Base-by-base conservation (phyloP, 2,888 invertebrate genomes). In the Melitaea athalia region DNA sequence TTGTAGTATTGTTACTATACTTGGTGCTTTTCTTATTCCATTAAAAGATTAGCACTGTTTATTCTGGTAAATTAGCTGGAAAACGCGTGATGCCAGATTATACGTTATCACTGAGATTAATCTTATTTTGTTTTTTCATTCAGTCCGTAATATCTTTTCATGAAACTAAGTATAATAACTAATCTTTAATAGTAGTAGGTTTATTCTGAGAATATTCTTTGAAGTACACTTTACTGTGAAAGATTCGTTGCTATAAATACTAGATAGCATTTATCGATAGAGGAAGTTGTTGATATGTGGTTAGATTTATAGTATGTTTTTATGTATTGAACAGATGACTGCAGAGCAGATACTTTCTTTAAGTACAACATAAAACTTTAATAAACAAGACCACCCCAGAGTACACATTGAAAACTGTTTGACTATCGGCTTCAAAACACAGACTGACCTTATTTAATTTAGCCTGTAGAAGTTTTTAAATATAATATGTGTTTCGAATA, bases 251-350 rank as follows among this genome's bases (percentile, higher is more conserved):
- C 38, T 38, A 38, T 38, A 38, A 38, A 38, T 38, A 38, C 3
- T 38, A 38, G 10, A 42, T 12, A 6, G 8, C 1, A 38, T 42
- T 15, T 15, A 15, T 42, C 42, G 47, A n/a, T 11, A 11, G 15
- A 10, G 42, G 8, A 57, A 42, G 15, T 57, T 57, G 38, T 38
- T 42, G 33, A 42, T 57, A 57, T 57, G 57, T 42, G 15, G 57
- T 38, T 10, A 38, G 42, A 57, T 57, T 57, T 42, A 57, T 33
- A 42, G 11, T 15, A 10, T 42, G 42, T 57, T 57, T 53, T 57
- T 57, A 57, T 57, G 42, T 57, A 15, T 42, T 42, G 15, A n/a
- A 57, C 42, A 57, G n/a, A 42, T 57, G 57, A 15, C 57, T 57
- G 57, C 57, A 57, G n/a, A 42, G 57, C 57, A 11, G 57, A 38